A percentile compares a stretch with the other conserved stretches of the same genome.
These are phyloP conservation scores for Himalopsyche anomala DNA, from an alignment of 2,888 invertebrate species.

Conservation along the genomic window DNA sequence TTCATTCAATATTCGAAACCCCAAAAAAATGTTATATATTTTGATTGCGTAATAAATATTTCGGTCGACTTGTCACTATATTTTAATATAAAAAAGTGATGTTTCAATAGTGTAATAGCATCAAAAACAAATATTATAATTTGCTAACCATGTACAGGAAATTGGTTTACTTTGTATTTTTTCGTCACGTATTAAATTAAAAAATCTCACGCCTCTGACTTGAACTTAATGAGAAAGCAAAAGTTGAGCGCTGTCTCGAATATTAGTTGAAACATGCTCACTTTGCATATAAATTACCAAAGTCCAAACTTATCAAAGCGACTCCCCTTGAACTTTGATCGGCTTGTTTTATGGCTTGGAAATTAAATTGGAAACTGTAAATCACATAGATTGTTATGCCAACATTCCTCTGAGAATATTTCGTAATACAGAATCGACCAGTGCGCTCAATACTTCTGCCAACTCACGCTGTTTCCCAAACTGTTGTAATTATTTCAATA, in stretches of 20 bases:
- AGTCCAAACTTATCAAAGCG: constrained; percentile 37
- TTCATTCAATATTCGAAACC: no score
- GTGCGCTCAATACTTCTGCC: not conserved
- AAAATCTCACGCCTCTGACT: constrained; percentile 4
- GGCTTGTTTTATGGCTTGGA: constrained; percentile 48
- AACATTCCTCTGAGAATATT: constrained; percentile 27
- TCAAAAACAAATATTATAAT: no score
- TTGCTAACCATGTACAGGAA: not conserved
- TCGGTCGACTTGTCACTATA: not conserved
- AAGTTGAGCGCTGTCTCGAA: constrained; percentile 7
- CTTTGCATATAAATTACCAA: constrained; percentile 42
- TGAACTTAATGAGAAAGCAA: not conserved
- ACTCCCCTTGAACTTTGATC: constrained; percentile 29
- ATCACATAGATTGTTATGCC: constrained; percentile 19
- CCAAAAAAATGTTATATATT: no score
- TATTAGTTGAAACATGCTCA: constrained; percentile 28
- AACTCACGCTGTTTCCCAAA: no score
- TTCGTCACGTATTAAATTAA: constrained; percentile 16
- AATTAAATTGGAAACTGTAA: constrained; percentile 48
- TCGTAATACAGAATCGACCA: constrained; percentile 13
- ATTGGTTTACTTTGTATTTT: not conserved
- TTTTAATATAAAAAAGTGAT: not conserved
- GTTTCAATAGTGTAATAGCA: no score
- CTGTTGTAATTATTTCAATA: no score
- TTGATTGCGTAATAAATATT: not conserved